phyloP scores from a whole-genome alignment of 2,888 invertebrate species.

The Drosophila yooni region DNA sequence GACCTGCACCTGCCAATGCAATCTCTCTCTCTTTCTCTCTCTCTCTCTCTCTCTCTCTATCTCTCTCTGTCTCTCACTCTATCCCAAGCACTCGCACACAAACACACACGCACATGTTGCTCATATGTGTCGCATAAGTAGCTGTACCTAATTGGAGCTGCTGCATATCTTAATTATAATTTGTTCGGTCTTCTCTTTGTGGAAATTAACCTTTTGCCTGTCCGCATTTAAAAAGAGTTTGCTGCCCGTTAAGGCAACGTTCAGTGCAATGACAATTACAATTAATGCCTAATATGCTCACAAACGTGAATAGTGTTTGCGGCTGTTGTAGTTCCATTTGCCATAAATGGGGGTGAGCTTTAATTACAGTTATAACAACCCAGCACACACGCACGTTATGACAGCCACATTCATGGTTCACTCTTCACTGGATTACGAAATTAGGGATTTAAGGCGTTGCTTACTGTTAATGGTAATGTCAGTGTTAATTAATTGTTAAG shows the following conservation, averaged over 20 bases:
- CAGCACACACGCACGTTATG: slow-evolving; percentile 40
- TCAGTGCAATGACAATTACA: slow-evolving; percentile 57
- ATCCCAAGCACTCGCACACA: background rate
- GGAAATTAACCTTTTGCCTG: slow-evolving; percentile 57
- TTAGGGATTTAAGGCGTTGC: slow-evolving; percentile 42
- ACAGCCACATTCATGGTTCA: slow-evolving; percentile 38
- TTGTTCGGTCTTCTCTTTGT: slow-evolving; percentile 38
- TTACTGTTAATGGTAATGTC: slow-evolving; percentile 8
- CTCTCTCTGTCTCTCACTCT: background rate
- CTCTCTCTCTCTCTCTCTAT: too few relatives aligned
- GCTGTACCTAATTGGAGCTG: slow-evolving; percentile 64
- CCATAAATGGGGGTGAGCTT: slow-evolving; percentile 42
- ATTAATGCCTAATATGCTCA: slow-evolving; percentile 63
- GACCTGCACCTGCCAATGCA: slow-evolving; percentile 42
- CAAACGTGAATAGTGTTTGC: slow-evolving; percentile 36
- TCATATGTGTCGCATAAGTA: slow-evolving; percentile 63
- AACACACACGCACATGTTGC: slow-evolving; percentile 56
- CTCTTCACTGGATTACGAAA: slow-evolving; percentile 54
- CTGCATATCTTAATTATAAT: slow-evolving; percentile 51
- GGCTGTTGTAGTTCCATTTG: slow-evolving; percentile 23
- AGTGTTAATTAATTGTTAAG: slow-evolving; percentile 5
- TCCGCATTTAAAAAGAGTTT: slow-evolving; percentile 49
- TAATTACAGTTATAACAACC: slow-evolving; percentile 68
- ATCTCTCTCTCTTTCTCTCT: background rate
- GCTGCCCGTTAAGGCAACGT: slow-evolving; percentile 38